These are phyloP conservation scores for Echinops telfairi DNA, from an alignment of 2,113 vertebrate genomes.

Conservation along the genomic window DNA sequence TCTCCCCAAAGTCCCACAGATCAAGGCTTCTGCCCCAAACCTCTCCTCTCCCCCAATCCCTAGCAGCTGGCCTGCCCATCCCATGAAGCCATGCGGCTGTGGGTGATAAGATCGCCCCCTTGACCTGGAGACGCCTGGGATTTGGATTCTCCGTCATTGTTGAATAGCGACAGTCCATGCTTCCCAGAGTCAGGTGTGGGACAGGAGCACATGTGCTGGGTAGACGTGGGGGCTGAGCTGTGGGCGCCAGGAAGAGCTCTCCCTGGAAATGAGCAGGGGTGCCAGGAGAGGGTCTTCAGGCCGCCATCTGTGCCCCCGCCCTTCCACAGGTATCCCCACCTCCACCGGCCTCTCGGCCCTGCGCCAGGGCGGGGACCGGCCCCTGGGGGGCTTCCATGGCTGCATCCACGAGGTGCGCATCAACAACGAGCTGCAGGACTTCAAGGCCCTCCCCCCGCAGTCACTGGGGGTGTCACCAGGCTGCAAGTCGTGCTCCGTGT, in stretches of 20 bases:
- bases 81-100: too few relatives aligned
- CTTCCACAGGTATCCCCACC: slow-evolving; percentile 92
- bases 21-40: not conserved
- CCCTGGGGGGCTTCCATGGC: slow-evolving; percentile 93
- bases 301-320: not conserved
- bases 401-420: slow-evolving; percentile 96
- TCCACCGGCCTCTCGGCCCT: slow-evolving; percentile 91
- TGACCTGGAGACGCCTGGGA: not conserved
- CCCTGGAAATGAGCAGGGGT: not conserved
- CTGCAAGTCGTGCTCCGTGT: slow-evolving; percentile 96
- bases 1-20: not conserved
- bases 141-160: not conserved
- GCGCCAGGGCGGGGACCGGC: slow-evolving; percentile 92
- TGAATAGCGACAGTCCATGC: not conserved
- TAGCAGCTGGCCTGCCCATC: not conserved
- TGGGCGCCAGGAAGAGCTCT: not conserved
- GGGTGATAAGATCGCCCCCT: not conserved
- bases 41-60: not conserved
- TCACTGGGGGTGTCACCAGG: slow-evolving; percentile 92
- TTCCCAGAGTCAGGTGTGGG: not conserved
- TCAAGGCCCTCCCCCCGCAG: slow-evolving; percentile 90
- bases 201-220: fast-evolving
- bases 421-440: slow-evolving; percentile 96
- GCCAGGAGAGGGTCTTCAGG: not conserved
- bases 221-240: not conserved